Conservation (phyloP, 2,113 vertebrate species). For the Archocentrus centrarchus region DNA sequence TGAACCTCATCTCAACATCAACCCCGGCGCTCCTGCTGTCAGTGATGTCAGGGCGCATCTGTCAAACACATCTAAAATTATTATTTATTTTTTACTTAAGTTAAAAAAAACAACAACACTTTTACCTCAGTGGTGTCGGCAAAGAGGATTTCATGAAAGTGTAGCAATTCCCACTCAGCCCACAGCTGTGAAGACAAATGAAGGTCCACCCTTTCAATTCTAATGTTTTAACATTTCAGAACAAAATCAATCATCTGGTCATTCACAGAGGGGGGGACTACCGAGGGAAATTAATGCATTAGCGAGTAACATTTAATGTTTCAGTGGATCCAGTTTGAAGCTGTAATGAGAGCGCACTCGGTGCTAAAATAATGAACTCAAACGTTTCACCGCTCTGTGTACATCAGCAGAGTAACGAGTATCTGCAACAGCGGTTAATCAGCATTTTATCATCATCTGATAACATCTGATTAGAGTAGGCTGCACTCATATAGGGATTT, state of each 20-base stretch:
- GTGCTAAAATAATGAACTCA: too few species aligned
- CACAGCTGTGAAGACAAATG: background rate
- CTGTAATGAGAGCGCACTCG: too few species aligned
- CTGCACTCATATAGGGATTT: too few species aligned
- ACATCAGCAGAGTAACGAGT: too few species aligned
- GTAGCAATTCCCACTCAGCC: background rate
- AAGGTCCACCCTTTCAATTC: background rate
- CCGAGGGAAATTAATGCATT: too few species aligned
- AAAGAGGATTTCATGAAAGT: background rate
- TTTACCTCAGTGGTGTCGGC: constrained; percentile 15
- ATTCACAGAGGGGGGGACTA: background rate
- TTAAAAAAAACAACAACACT: background rate
- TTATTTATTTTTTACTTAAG: background rate
- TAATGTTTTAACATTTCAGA: background rate
- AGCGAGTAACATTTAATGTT: too few species aligned
- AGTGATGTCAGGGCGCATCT: constrained; percentile 8
- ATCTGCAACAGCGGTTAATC: too few species aligned
- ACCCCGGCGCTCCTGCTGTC: background rate
- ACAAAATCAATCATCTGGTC: background rate
- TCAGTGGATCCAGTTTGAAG: too few species aligned
- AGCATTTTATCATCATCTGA: too few species aligned
- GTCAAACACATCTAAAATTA: constrained; percentile 6
- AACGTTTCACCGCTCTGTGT: too few species aligned
- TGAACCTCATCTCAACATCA: background rate
- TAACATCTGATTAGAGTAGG: too few species aligned